These are phyloP conservation scores for Melanchra persicariae DNA, from an alignment of 2,888 invertebrate genomes.

Conservation along the genomic window DNA sequence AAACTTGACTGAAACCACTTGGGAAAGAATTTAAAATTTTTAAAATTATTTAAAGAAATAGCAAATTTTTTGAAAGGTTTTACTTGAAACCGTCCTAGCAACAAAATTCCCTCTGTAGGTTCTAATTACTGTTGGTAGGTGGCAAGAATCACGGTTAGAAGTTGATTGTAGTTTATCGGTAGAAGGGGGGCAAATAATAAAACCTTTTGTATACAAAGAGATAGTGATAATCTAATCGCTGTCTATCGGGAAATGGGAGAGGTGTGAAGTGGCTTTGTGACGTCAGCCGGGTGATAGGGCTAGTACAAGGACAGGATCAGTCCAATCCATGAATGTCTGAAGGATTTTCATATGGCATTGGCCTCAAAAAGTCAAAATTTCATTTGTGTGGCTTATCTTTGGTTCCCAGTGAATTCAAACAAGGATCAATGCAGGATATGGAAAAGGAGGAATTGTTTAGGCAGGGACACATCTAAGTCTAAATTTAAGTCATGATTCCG, in stretches of 20 bases:
- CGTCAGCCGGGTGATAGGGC: conserved; percentile 35
- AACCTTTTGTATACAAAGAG: conserved; percentile 50
- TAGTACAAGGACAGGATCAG: conserved; percentile 36
- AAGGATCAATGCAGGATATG: too few species aligned
- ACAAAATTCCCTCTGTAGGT: not conserved
- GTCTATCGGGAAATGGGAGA: conserved; percentile 59
- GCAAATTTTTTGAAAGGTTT: not conserved
- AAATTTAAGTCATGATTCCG: not conserved
- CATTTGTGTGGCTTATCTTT: not conserved
- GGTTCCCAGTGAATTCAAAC: not conserved
- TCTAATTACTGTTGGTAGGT: conserved; percentile 3
- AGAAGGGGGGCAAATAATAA: conserved; percentile 51
- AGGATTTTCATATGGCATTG: conserved; percentile 14
- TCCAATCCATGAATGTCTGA: not conserved
- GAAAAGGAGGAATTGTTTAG: not conserved
- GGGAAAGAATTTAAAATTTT: not conserved
- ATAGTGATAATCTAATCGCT: conserved; percentile 62
- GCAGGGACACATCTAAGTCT: not conserved
- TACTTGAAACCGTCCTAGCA: not conserved
- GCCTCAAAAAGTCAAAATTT: not conserved
- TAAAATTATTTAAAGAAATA: not conserved
- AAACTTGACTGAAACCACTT: not conserved
- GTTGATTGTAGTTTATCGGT: conserved; percentile 38
- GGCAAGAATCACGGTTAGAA: conserved; percentile 50
- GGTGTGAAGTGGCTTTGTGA: conserved; percentile 54